These are phyloP conservation scores for Drosophila borborema DNA, from an alignment of 2,888 invertebrate species.

Conservation along the genomic window DNA sequence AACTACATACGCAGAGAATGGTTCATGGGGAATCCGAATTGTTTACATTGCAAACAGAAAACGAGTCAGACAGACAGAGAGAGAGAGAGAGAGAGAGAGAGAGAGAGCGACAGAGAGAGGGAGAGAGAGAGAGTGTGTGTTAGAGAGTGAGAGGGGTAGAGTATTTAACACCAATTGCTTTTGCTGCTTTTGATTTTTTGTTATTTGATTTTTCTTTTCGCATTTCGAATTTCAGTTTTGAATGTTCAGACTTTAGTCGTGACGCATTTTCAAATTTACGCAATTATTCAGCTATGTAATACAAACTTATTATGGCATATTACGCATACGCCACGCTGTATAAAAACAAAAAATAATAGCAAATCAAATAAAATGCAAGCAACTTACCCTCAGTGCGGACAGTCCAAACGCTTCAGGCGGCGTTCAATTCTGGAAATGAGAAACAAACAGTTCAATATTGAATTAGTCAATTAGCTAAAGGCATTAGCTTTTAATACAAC, in stretches of 20 bases:
- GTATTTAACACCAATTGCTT: background rate
- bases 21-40: slow-evolving; percentile 20
- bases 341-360: too few relatives aligned
- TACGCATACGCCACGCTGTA: slow-evolving; percentile 20
- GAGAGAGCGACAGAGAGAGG: too few relatives aligned
- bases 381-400: slow-evolving; percentile 23
- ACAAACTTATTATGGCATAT: slow-evolving; percentile 20
- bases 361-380: background rate
- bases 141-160: background rate
- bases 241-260: background rate
- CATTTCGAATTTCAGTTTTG: slow-evolving; percentile 1
- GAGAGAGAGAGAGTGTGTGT: too few relatives aligned
- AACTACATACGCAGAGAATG: slow-evolving; percentile 28
- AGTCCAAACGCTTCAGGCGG: background rate
- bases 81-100: background rate
- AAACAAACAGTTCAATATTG: slow-evolving; percentile 7
- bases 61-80: too few relatives aligned
- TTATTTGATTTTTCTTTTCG: background rate
- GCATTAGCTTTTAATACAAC: background rate
- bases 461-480: background rate
- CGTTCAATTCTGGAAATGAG: background rate
- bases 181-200: background rate
- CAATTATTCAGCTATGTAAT: slow-evolving; percentile 15
- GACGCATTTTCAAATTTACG: slow-evolving; percentile 25
- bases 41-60: slow-evolving; percentile 15